These are phyloP conservation scores for Amphipyra tragopoginis DNA, from an alignment of 2,888 invertebrate species.

Conservation along the genomic window DNA sequence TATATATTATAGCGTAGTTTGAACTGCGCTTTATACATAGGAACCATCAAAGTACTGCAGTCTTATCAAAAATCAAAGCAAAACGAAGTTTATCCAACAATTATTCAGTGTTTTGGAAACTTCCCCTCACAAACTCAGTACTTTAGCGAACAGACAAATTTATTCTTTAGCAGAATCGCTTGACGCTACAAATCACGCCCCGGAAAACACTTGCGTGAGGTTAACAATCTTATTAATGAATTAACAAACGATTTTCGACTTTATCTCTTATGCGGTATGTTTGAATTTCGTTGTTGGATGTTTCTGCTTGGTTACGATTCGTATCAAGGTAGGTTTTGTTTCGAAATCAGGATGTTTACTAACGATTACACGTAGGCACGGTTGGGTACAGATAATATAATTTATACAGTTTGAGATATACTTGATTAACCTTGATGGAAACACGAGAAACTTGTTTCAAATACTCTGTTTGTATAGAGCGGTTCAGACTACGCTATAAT, in stretches of 20 bases:
- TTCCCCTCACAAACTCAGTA: conserved; percentile 27
- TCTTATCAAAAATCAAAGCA: conserved; percentile 41
- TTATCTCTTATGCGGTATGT: conserved; percentile 46
- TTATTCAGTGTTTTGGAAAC: conserved; percentile 57
- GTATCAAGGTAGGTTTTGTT: conserved; percentile 63
- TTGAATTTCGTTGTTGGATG: conserved; percentile 32
- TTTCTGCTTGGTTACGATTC: conserved; percentile 44
- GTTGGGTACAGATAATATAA: conserved; percentile 63
- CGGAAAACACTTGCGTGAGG: conserved; percentile 73
- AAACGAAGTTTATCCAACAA: conserved; percentile 30
- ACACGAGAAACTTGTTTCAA: conserved; percentile 35
- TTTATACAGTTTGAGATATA: conserved; percentile 51
- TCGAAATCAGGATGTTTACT: conserved; percentile 70
- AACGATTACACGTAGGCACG: conserved; percentile 66
- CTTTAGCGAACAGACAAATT: conserved; percentile 55
- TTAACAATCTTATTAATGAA: conserved; percentile 66
- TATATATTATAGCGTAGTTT: too few relatives aligned
- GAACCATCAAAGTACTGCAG: conserved; percentile 11
- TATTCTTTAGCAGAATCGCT: conserved; percentile 58
- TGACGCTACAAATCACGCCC: conserved; percentile 73
- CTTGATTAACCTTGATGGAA: conserved; percentile 47
- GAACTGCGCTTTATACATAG: too few relatives aligned
- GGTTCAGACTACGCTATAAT: too few relatives aligned
- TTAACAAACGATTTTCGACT: conserved; percentile 51
- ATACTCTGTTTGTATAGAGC: too few relatives aligned